These are phyloP conservation scores for Drosophila engyochracea DNA, from an alignment of 2,888 invertebrate species.

Conservation along the genomic window DNA sequence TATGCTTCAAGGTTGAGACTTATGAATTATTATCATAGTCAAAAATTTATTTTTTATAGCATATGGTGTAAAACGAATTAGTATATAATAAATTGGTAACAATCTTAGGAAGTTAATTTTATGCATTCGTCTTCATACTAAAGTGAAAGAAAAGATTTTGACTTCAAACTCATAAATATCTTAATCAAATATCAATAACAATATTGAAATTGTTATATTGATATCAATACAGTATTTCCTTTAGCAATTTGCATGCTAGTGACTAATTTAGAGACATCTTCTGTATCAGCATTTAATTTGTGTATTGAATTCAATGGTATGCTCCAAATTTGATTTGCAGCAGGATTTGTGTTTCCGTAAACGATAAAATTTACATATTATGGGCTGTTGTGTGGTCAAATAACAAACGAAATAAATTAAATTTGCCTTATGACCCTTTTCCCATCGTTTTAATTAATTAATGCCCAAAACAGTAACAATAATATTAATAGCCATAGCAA, in stretches of 20 bases:
- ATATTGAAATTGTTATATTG: not conserved
- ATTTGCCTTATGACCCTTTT: conserved; percentile 45
- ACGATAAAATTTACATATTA: conserved; percentile 46
- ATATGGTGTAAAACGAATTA: not conserved
- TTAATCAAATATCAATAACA: conserved; percentile 3
- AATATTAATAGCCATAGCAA: conserved; percentile 15
- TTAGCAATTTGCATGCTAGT: not conserved
- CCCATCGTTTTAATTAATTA: conserved; percentile 71
- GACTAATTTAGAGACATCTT: not conserved
- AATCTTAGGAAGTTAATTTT: not conserved
- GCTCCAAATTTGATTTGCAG: conserved; percentile 31
- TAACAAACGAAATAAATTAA: conserved; percentile 40
- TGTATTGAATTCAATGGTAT: conserved; percentile 25
- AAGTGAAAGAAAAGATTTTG: not conserved
- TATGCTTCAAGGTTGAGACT: too few species aligned
- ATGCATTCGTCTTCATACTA: too few species aligned
- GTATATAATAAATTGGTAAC: not conserved
- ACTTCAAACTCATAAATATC: not conserved
- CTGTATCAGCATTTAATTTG: conserved; percentile 29
- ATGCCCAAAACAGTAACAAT: conserved; percentile 44
- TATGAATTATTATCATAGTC: not conserved
- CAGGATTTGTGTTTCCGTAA: conserved; percentile 19
- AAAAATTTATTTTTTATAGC: not conserved
- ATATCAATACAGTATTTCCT: conserved; percentile 12
- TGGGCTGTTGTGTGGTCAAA: conserved; percentile 29